Evolutionary conservation across 2,797 vertebrate genomes (phyloP), one percentile per base, ranked within the genome.

Genomic region (Acanthurus leucopareius): DNA sequence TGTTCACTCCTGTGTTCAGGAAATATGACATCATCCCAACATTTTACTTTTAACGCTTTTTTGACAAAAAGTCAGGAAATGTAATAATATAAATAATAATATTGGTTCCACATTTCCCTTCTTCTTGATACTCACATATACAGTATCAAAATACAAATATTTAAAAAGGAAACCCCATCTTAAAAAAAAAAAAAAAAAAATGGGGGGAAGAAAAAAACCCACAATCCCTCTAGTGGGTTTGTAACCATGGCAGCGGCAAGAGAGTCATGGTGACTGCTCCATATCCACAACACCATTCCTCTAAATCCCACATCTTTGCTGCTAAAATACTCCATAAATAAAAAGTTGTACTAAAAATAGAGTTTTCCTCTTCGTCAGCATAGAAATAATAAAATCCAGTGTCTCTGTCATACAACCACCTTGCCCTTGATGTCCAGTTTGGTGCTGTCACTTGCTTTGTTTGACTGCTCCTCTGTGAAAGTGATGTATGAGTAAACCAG

Each of bases 401-500:
- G 93, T 89, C 57, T 86, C 49, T 73, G 88, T 95, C 91, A 95
- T 85, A 95, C 93, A 22, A 94, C 86, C 61, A 95, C 90, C 71
- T 95, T 95, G 63, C 93, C 94, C 72, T 94, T 94, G 62, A 94
- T 91, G 72, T 95, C 94, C 80, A 93, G 80, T 86, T 94, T 95
- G 81, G 85, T 75, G 44, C 75, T 91, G n/a, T 98, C 97, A 0
- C 89, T 88, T 16, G 92, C 94, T 90, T 97, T 97, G 94, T 44
- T 98, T 86, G 93, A 86, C 73, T 97, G 97, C 79, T 98, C 97
- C 91, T 98, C 97, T 0, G 95, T 96, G 86, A 99, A 97, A 0
- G 97, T 98, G 93, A 99, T 98, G 91, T 98, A 98, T 7, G 98
- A 99, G 73, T 99, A 99, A 22, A 97, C 97, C 91, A 99, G 94